These are phyloP conservation scores for Diceros bicornis DNA, from an alignment of 2,797 vertebrate genomes.

Conservation along the genomic window DNA sequence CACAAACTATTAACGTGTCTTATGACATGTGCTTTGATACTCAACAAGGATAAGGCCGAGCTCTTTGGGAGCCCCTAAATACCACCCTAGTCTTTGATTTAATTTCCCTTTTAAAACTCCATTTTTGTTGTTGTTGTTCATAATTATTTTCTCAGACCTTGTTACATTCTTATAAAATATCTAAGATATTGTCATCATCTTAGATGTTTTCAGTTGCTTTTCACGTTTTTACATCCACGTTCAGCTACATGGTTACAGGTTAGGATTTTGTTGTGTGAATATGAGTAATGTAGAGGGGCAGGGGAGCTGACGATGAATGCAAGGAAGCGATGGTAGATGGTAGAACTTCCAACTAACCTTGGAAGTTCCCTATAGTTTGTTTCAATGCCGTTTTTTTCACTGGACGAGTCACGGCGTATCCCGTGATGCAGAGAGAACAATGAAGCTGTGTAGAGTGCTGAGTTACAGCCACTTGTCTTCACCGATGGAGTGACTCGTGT, in stretches of 20 bases:
- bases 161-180: neutral
- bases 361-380: neutral
- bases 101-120: slow-evolving; percentile 18
- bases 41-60: neutral
- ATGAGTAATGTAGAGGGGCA: too few species aligned
- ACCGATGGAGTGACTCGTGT: neutral
- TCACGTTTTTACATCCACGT: neutral
- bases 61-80: neutral
- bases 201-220: neutral
- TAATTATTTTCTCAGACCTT: slow-evolving; percentile 37
- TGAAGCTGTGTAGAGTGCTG: neutral
- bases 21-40: neutral
- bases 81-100: neutral
- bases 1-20: neutral
- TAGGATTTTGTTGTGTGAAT: too few species aligned
- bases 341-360: neutral
- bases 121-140: neutral
- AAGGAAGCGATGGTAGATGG: too few species aligned
- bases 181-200: neutral
- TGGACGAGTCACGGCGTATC: neutral
- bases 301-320: too few species aligned
- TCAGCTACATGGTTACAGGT: too few species aligned
- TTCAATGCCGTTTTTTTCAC: neutral
- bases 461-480: neutral
- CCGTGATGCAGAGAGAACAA: neutral